Evolutionary conservation across 2,797 vertebrate genomes (phyloP).

Genomic region (Myripristis murdjan): DNA sequence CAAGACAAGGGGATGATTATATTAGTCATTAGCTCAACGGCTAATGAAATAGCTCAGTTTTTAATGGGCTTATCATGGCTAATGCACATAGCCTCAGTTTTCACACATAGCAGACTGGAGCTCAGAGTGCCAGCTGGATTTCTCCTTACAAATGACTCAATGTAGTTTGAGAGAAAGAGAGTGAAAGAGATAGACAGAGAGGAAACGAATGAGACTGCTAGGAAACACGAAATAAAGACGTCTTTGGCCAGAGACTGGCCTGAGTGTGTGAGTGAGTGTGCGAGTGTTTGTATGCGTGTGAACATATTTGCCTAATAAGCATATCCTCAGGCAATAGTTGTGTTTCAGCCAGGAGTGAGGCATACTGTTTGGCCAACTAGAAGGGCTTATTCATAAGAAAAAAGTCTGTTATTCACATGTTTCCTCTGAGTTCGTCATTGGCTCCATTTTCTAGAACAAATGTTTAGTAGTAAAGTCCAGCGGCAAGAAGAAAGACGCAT

Average conservation of each 20-base stretch:
- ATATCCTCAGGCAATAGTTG: conserved; percentile 39
- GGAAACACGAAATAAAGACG: conserved; percentile 32
- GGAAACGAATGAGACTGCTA: conserved; percentile 55
- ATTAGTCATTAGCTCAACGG: conserved; percentile 58
- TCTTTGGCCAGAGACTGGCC: conserved; percentile 21
- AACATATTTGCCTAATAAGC: conserved; percentile 58
- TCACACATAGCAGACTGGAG: conserved; percentile 59
- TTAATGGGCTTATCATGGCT: conserved; percentile 53
- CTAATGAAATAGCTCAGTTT: conserved; percentile 59
- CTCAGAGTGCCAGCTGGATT: conserved; percentile 64
- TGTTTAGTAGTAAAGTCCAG: not conserved
- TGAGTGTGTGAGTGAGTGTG: conserved; percentile 13
- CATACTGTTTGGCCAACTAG: conserved; percentile 39
- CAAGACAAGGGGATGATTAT: conserved; percentile 49
- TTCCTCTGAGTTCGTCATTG: not conserved
- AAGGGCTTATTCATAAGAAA: conserved; percentile 1
- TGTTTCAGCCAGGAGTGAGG: conserved; percentile 12
- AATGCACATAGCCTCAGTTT: conserved; percentile 33
- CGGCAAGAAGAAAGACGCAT: conserved; percentile 41
- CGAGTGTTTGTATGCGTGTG: conserved; percentile 13
- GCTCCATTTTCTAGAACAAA: conserved; percentile 7
- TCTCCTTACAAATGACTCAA: conserved; percentile 65
- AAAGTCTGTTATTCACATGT: conserved; percentile 2
- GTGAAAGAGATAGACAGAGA: conserved; percentile 28
- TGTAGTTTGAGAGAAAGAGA: conserved; percentile 40